Conservation (phyloP, 2,888 invertebrate genomes). For the Ischnura elegans region DNA sequence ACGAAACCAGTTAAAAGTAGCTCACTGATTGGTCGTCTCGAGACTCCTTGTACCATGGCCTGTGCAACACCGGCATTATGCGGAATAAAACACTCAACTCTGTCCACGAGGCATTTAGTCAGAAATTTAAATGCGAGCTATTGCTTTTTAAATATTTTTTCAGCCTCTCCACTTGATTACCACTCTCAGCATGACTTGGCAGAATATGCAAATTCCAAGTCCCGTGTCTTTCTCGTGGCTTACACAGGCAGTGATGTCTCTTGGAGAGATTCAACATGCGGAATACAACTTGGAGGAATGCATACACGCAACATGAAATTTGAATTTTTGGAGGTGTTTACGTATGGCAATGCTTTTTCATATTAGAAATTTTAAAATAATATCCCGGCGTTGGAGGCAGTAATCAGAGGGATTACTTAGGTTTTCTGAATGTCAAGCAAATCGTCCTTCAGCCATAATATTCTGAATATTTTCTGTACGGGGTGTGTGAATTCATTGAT, state of each 20-base stretch:
- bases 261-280: not conserved
- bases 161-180: not conserved
- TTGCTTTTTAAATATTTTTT: not conserved
- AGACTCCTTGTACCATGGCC: not conserved
- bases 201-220: not conserved
- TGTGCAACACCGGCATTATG: not conserved
- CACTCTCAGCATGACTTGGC: not conserved
- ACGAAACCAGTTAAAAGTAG: not conserved
- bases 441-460: too few relatives aligned
- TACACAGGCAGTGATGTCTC: not conserved
- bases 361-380: too few relatives aligned
- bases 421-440: too few relatives aligned
- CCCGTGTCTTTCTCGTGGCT: not conserved
- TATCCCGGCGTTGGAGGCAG: too few relatives aligned
- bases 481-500: too few relatives aligned
- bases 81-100: not conserved
- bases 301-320: too few relatives aligned
- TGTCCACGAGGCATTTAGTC: not conserved
- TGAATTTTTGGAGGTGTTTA: too few relatives aligned
- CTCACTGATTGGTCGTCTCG: not conserved
- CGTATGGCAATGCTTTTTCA: too few relatives aligned
- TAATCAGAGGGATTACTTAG: too few relatives aligned
- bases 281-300: too few relatives aligned
- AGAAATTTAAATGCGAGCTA: not conserved
- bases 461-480: too few relatives aligned